Conservation (phyloP, 2,888 invertebrate species). For the Hyppa rectilinea region DNA sequence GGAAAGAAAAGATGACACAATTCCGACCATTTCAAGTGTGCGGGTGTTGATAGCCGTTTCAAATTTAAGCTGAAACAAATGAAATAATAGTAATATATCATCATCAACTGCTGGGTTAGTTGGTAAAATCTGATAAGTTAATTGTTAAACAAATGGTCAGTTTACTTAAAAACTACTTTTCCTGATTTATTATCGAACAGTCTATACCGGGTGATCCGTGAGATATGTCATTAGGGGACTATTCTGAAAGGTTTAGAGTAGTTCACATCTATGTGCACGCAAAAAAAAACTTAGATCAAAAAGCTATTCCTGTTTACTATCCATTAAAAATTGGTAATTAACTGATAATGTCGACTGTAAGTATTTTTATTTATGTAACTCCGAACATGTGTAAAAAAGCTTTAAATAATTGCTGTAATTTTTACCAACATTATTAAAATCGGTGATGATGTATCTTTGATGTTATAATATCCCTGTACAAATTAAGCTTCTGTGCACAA, state of each 20-base stretch:
- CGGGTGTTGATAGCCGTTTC: conserved; percentile 93
- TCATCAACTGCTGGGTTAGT: neutral
- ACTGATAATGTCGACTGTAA: too few relatives aligned
- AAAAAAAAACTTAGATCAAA: too few relatives aligned
- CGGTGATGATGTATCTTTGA: too few relatives aligned
- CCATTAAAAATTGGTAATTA: too few relatives aligned
- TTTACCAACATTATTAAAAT: neutral
- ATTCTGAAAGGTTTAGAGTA: neutral
- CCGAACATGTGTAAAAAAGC: too few relatives aligned
- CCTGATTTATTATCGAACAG: neutral
- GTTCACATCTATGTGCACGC: too few relatives aligned
- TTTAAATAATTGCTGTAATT: too few relatives aligned
- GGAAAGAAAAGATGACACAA: conserved; percentile 94
- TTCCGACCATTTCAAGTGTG: conserved; percentile 95
- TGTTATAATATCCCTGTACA: neutral
- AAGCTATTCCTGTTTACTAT: too few relatives aligned
- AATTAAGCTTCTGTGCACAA: neutral
- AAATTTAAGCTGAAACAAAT: conserved; percentile 90
- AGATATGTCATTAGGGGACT: neutral
- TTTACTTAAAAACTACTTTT: neutral
- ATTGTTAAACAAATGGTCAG: neutral
- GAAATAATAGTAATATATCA: neutral
- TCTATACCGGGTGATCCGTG: neutral
- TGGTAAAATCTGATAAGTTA: too few relatives aligned
- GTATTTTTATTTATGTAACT: too few relatives aligned